Base-by-base conservation (phyloP, 2,888 invertebrate species). In the Labia minor region DNA sequence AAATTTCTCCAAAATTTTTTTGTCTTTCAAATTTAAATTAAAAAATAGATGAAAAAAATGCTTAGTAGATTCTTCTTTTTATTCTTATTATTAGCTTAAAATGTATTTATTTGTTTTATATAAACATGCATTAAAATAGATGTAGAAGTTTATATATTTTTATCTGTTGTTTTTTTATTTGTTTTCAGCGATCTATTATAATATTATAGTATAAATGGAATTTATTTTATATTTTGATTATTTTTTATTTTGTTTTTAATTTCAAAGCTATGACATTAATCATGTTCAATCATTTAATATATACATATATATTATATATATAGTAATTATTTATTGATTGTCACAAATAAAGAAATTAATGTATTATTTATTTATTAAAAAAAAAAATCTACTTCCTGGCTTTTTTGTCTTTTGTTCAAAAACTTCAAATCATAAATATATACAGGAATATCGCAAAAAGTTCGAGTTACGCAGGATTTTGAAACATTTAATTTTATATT, bases 61-160 rank as follows among this genome's bases (percentile, higher is more conserved):
- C 26, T 26, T 26, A 26, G 26, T 26, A 26, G 3, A 26, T 26
- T 26, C 8, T 26, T 26, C 26, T 26, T 26, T 26, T 26, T 26
- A 8, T 26, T 26, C 26, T 49, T 49, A 11, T n/a, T 10, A 33
- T 8, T 49, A 49, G 49, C 49, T 10, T 49, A 49, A 49, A 49
- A 49, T 49, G 49, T 49, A 49, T 49, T 26, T 49, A 33, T 33
- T 11, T 11, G 8, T 49, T 49, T 49, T 49, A 49, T n/a, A n/a
- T 49, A 49, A 49, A 49, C 49, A 49, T 49, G 49, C 49, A 49
- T 49, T 49, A 49, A 49, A 49, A 49, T 49, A 49, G 16, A 10
- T 49, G 49, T 16, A n/a, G 49, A 49, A 14, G 11, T 33, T 8
- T 49, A 49, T 49, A n/a, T 4, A 49, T 10, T 49, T 14, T 49